Conservation (phyloP, 2,113 vertebrate species). For the Epinephelus cyanopodus region DNA sequence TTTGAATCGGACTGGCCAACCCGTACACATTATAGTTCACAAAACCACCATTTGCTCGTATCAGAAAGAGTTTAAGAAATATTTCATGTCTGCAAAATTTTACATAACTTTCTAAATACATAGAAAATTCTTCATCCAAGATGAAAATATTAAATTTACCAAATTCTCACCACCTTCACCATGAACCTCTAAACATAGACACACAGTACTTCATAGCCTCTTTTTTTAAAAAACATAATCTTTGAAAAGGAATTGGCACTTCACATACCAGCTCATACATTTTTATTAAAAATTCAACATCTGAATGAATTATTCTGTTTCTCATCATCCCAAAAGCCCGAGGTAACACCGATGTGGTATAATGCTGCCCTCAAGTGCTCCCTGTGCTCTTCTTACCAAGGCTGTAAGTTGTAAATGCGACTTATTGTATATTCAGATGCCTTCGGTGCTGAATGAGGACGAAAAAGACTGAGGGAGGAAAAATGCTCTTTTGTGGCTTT, state of each 20-base stretch:
- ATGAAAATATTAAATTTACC: background rate
- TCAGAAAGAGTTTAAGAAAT: background rate
- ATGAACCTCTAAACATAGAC: background rate
- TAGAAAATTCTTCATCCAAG: background rate
- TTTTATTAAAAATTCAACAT: conserved; percentile 53
- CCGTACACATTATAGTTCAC: no score
- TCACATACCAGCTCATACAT: conserved; percentile 24
- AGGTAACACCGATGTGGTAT: conserved; percentile 36
- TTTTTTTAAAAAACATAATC: conserved; percentile 33
- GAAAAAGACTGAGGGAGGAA: no score
- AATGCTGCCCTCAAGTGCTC: conserved; percentile 40
- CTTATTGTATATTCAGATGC: conserved; percentile 22
- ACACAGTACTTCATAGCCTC: background rate
- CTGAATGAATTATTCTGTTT: conserved; percentile 62
- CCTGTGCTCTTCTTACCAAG: background rate
- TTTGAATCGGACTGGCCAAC: background rate
- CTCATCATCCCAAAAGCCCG: conserved; percentile 35
- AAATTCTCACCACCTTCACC: background rate
- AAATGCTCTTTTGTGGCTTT: background rate
- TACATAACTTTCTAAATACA: background rate
- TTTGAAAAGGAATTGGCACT: conserved; percentile 22
- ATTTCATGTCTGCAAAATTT: background rate
- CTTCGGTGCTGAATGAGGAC: conserved; percentile 12
- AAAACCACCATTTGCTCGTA: background rate
- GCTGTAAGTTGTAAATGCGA: conserved; percentile 19